phyloP scores from a whole-genome alignment of 2,888 invertebrate genomes.

The Odontocerum albicorne region DNA sequence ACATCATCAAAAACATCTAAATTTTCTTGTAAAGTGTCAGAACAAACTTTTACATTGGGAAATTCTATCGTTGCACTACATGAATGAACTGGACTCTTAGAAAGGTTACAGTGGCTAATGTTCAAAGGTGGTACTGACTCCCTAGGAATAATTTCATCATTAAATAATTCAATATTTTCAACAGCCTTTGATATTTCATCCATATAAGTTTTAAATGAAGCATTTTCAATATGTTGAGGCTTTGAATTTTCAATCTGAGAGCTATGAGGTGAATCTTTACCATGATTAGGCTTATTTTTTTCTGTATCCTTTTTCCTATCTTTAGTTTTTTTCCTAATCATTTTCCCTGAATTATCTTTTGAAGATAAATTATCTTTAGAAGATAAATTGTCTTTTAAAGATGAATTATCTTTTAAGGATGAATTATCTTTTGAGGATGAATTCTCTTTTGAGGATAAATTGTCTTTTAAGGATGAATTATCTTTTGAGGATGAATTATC shows the following conservation, averaged over 20 bases:
- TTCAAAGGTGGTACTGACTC: slow-evolving; percentile 8
- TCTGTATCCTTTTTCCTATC: slow-evolving; percentile 5
- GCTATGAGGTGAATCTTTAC: no score
- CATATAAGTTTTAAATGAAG: slow-evolving; percentile 15
- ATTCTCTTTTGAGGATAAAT: background rate
- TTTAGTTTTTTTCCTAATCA: background rate
- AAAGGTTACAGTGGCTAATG: slow-evolving; percentile 3
- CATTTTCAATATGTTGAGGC: no score
- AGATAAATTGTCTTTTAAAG: no score
- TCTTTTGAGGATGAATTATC: background rate
- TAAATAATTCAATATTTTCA: slow-evolving; percentile 31
- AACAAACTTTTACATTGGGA: slow-evolving; percentile 8
- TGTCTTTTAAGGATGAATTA: background rate
- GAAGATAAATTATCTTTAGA: background rate
- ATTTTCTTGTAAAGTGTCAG: slow-evolving; percentile 12
- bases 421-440: background rate
- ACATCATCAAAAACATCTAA: slow-evolving; percentile 6
- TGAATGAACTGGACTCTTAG: background rate
- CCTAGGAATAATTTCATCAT: slow-evolving; percentile 24
- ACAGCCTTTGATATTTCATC: slow-evolving; percentile 34
- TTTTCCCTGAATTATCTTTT: background rate
- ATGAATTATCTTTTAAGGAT: background rate
- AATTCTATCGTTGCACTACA: slow-evolving; percentile 1
- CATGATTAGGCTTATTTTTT: no score
- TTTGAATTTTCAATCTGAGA: no score